Evolutionary conservation across 2,888 invertebrate genomes (phyloP).

Genomic region (Tenthredo livida): DNA sequence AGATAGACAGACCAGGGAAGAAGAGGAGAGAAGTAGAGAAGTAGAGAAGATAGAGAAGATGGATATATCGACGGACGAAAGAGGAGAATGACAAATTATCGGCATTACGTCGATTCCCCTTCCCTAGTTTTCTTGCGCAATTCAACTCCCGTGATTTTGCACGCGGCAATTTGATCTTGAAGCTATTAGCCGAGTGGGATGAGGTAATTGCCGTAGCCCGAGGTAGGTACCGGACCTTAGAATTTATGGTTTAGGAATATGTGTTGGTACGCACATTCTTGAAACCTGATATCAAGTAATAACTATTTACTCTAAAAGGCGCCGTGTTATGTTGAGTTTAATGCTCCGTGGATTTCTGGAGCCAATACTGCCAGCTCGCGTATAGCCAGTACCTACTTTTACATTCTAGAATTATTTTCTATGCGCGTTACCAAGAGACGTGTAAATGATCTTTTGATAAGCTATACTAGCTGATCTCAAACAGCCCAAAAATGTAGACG

Average conservation of each 20-base stretch:
- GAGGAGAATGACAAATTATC: constrained; percentile 46
- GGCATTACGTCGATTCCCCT: constrained; percentile 32
- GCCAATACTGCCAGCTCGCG: neutral
- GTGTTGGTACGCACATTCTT: constrained; percentile 11
- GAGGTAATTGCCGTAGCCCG: constrained; percentile 45
- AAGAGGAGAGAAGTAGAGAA: constrained; percentile 1
- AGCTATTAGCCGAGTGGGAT: constrained; percentile 42
- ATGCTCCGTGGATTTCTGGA: constrained; percentile 23
- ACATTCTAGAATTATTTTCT: neutral
- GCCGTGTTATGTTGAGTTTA: constrained; percentile 29
- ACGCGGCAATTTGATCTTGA: constrained; percentile 48
- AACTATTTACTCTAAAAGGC: constrained; percentile 36
- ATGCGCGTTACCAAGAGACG: neutral
- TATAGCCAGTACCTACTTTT: neutral
- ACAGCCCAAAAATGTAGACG: neutral
- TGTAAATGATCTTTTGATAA: neutral
- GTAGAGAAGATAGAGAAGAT: neutral
- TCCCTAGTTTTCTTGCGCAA: constrained; percentile 17
- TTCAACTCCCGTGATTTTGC: constrained; percentile 41
- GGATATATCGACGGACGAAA: neutral
- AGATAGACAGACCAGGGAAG: neutral
- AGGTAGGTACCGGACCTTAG: constrained; percentile 16
- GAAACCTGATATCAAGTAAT: constrained; percentile 29
- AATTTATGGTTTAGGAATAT: constrained; percentile 26
- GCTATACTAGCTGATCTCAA: neutral